Evolutionary conservation across 2,113 vertebrate species (phyloP), one percentile per base, ranked within the genome.

Genomic region (Ailurus styani): DNA sequence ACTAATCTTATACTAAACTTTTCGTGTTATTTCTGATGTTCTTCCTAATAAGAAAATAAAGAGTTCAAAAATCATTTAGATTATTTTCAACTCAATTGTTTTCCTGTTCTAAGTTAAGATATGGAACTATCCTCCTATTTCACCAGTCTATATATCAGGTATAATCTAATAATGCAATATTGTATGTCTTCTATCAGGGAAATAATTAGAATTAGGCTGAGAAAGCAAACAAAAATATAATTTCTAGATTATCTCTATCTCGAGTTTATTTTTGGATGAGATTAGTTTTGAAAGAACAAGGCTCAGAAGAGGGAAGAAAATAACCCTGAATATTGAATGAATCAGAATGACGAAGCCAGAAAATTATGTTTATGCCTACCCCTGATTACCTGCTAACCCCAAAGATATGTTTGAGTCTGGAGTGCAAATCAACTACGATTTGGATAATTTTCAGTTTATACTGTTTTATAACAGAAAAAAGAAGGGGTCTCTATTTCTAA

Each of bases 381-480:
- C 87, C 95, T 96, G 78, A 84, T 92, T 73, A 64, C 77, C 87
- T 95, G 57, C 31, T 96, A 97, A 98, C 95, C 95, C 0, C 0
- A 81, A 87, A 94, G 96, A 96, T 73, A 98, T 97, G 78, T 87
- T 96, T 94, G 83, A 84, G 85, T 87, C 31, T 75, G 73, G 47
- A 97, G 52, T 81, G 98, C 57, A 98, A 98, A 98, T 97, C 88
- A 98, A 98, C 90, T 97, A 91, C 88, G 91, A 98, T 98, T 98
- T 97, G 91, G 66, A 97, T 96, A 96, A 98, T 97, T 98, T 98
- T 0, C 34, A 34, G 62, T 66, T 66, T 66, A 66, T 3, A 66
- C 14, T 66, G 62, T 17, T 66, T 66, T 66, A 34, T 15, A 34
- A 66, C 11, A 95, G 90, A 96, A 34, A 96, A 97, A 98, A 68